A percentile compares a stretch with the other conserved stretches of the same genome.
Evolutionary conservation across 2,888 invertebrate species (phyloP).

Genomic region (Tortrix viridana): DNA sequence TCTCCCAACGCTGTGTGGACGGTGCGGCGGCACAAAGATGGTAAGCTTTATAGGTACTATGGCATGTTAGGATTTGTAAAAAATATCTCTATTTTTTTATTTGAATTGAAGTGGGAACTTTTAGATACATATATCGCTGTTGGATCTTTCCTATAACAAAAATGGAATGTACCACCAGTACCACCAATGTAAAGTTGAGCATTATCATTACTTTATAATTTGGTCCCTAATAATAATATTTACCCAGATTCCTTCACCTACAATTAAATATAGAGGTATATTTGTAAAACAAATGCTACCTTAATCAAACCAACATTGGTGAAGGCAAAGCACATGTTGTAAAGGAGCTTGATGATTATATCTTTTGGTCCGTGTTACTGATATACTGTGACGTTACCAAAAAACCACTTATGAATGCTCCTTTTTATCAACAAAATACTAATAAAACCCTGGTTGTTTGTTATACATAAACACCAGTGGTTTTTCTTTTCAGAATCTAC

Average conservation of each 20-base stretch:
- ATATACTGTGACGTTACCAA: conserved; percentile 76
- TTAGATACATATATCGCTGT: no score
- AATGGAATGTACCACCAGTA: no score
- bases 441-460: conserved; percentile 85
- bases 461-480: conserved; percentile 95
- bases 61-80: neutral
- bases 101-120: no score
- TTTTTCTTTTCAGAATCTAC: conserved; percentile 92
- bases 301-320: neutral
- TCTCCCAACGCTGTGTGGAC: conserved; percentile 99
- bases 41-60: conserved; percentile 87
- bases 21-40: conserved; percentile 97
- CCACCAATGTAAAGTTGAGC: no score
- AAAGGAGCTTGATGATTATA: conserved; percentile 78
- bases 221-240: no score
- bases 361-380: conserved; percentile 83
- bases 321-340: neutral
- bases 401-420: conserved; percentile 81
- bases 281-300: no score
- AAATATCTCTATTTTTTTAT: neutral
- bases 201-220: no score
- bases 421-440: conserved; percentile 81
- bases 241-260: no score
- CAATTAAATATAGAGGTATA: no score
- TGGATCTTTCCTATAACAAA: no score